phyloP scores from a whole-genome alignment of 2,113 vertebrate species.

The Miniopterus natalensis region DNA sequence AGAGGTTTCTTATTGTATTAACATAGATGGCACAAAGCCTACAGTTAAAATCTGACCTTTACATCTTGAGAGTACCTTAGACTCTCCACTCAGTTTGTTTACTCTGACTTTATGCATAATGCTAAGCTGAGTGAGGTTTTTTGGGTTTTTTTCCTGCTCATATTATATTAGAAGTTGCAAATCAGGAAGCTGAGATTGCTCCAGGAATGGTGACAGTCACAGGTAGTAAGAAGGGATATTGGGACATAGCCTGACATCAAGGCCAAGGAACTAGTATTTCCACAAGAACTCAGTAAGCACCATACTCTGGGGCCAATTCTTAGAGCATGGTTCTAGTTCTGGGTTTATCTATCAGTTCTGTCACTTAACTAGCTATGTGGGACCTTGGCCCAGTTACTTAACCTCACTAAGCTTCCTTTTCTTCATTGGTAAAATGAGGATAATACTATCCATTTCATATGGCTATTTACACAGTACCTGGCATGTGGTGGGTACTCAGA shows the following conservation, averaged over 20 bases:
- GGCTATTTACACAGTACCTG: not conserved
- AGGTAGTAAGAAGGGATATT: not conserved
- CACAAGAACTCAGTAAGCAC: not conserved
- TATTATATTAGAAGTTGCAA: not conserved
- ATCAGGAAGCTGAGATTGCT: not conserved
- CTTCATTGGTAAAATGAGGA: not conserved
- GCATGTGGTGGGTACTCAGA: not conserved
- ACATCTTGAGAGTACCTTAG: not conserved
- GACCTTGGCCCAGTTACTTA: not conserved
- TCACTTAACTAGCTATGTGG: not conserved
- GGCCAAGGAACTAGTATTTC: not conserved
- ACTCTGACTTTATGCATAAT: not conserved
- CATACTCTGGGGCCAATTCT: not conserved
- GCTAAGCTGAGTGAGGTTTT: not conserved
- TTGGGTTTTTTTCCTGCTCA: not conserved
- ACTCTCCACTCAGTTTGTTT: not conserved
- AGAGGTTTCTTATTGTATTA: not conserved
- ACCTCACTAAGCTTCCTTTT: not conserved
- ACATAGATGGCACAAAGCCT: not conserved
- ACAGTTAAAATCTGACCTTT: not conserved
- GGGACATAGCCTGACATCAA: not conserved
- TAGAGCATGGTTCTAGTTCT: not conserved
- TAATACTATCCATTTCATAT: not conserved
- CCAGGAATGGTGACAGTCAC: not conserved
- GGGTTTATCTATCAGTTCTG: not conserved